Evolutionary conservation across 1,140 invertebrate species (phyloP), one percentile per base, ranked within the genome.

Genomic region (Antheraea mylitta): DNA sequence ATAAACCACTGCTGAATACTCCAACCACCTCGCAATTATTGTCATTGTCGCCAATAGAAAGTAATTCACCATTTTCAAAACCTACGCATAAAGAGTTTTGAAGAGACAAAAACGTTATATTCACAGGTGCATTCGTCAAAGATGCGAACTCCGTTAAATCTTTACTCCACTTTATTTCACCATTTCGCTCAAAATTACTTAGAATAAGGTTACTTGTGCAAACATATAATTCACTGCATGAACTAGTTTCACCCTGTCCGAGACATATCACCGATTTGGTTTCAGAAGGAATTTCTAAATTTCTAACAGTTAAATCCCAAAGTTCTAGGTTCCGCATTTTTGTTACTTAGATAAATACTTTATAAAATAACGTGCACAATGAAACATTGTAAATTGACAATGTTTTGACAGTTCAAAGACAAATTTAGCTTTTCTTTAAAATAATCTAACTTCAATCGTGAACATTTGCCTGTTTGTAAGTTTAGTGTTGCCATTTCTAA

Each of bases 131-230:
- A 70, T 84, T 88, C 19, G 79, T 66, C 7, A 67, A 62, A 3
- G 81, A 81, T 0, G 79, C 70, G 7, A 80, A 37, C n/a, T 86
- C 77, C 7, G 75, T 76, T 8, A 93, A 68, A 73, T 90, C 77
- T 68, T 80, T 82, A 10, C 67, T 76, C 87, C 89, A 91, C 45
- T 76, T 83, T 19, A 82, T 63, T 62, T 80, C 74, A 68, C 82
- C 82, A 65, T 74, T 69, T 64, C 78, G 73, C 75, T 81, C 71
- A 68, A 87, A 83, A 76, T 80, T 83, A 13, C 63, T 79, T 18
- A 92, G 77, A 68, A 74, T 71, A 66, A 91, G 86, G 79, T 90
- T 91, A 87, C 83, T 70, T 72, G 83, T 84, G 74, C 86, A 90
- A 64, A 82, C 58, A 77, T 85, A 91, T 66, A 92, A 71, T 67